These are phyloP conservation scores for Euleptes europaea DNA, from an alignment of 2,113 vertebrate genomes.

Conservation along the genomic window DNA sequence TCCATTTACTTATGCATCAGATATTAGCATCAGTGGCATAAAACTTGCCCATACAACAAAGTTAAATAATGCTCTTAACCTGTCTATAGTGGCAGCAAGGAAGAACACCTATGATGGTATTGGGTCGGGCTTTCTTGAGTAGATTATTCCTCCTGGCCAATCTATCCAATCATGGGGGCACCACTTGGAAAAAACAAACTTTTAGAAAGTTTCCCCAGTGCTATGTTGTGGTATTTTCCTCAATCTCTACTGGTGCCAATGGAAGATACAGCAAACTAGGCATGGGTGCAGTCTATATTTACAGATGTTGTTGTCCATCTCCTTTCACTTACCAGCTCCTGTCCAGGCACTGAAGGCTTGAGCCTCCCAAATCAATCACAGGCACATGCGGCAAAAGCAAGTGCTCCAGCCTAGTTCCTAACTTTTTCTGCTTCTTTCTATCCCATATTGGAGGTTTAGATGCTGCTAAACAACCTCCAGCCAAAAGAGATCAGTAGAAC, in stretches of 20 bases:
- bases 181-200: neutral
- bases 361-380: neutral
- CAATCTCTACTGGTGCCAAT: neutral
- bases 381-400: neutral
- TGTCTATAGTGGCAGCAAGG: neutral
- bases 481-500: neutral
- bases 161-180: neutral
- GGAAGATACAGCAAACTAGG: neutral
- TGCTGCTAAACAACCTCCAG: neutral
- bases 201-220: neutral
- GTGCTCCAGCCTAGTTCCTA: neutral
- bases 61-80: neutral
- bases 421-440: neutral
- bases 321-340: neutral
- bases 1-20: neutral
- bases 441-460: neutral
- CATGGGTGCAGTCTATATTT: neutral
- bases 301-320: neutral
- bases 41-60: neutral
- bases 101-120: neutral
- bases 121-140: neutral
- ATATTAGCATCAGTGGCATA: neutral
- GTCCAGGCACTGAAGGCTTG: neutral
- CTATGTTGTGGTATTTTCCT: neutral
- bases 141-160: neutral